Evolutionary conservation across 2,888 invertebrate species (phyloP).

Genomic region (Hemistola chrysoprasaria): DNA sequence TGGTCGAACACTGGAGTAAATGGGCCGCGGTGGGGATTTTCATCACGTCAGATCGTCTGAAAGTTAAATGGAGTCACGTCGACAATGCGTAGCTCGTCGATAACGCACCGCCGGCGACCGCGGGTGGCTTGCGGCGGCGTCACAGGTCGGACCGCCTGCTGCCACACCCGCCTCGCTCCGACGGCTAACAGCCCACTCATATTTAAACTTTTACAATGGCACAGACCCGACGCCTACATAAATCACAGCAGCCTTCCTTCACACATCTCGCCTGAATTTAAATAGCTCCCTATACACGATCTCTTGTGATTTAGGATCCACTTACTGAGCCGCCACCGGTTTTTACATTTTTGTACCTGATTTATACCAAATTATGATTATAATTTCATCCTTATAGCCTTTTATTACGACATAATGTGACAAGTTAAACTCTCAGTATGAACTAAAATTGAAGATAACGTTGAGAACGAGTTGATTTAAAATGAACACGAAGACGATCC

Average conservation of each 20-base stretch:
- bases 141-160: slow-evolving; percentile 26
- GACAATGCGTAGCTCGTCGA: slow-evolving; percentile 32
- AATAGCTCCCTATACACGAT: slow-evolving; percentile 67
- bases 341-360: slow-evolving; percentile 45
- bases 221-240: slow-evolving; percentile 57
- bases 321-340: slow-evolving; percentile 44
- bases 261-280: slow-evolving; percentile 73
- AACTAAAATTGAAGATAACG: slow-evolving; percentile 8
- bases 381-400: slow-evolving; percentile 24
- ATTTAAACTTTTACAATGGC: slow-evolving; percentile 74
- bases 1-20: slow-evolving; percentile 30
- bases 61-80: slow-evolving; percentile 51
- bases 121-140: slow-evolving; percentile 22
- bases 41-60: slow-evolving; percentile 40
- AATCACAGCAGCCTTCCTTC: slow-evolving; percentile 69
- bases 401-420: slow-evolving; percentile 20
- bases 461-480: neutral
- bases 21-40: slow-evolving; percentile 35
- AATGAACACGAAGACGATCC: slow-evolving; percentile 11
- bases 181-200: slow-evolving; percentile 48
- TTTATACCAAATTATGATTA: slow-evolving; percentile 37
- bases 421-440: slow-evolving; percentile 9
- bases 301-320: slow-evolving; percentile 62
- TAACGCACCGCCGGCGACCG: slow-evolving; percentile 20
- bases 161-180: slow-evolving; percentile 8